Evolutionary conservation across 2,888 invertebrate genomes (phyloP), one percentile per base, ranked within the genome.

Genomic region (Hydrotaea cyrtoneurina): DNA sequence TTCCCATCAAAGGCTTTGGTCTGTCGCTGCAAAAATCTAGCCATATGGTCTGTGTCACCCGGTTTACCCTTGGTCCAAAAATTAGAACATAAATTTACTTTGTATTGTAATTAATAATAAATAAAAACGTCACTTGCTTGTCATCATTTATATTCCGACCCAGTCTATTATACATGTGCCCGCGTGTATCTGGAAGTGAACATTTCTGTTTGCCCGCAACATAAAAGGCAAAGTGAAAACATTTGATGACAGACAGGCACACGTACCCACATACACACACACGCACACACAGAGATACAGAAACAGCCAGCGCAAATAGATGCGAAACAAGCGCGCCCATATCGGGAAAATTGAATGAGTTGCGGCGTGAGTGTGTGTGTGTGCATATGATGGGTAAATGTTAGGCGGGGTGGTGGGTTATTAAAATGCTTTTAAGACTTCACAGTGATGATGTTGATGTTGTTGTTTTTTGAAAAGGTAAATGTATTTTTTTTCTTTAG

Each of bases 341-440:
- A n/a, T n/a, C 3, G 13, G n/a, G 50, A n/a, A n/a, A 50, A 50
- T 15, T 50, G 50, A 50, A 50, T 50, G 50, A 50, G 50, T 7
- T 50, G 50, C 5, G 50, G 43, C 13, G 50, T n/a, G 50, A 4
- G 50, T 50, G n/a, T 50, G n/a, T 50, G 50, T 50, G 15, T 50
- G 8, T 50, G 50, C 13, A 50, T 15, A 2, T n/a, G 50, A n/a
- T 13, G 15, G 50, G n/a, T n/a, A 50, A 50, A n/a, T 43, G 26
- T 21, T 59, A 26, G 46, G 46, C 17, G 21, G 69, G 69, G 3
- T 19, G 39, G 43, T 11, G 26, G 17, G 39, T 36, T 74, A 62
- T 62, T 43, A 74, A 74, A 62, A 74, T 59, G 59, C 74, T 62
- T 62, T 74, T 74, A 46, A 74, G 39, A 73, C 39, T 59, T 74